A percentile compares a stretch with the other conserved stretches of the same genome.
Conservation (phyloP, 1,140 invertebrate genomes). For the Heliconius himera region DNA sequence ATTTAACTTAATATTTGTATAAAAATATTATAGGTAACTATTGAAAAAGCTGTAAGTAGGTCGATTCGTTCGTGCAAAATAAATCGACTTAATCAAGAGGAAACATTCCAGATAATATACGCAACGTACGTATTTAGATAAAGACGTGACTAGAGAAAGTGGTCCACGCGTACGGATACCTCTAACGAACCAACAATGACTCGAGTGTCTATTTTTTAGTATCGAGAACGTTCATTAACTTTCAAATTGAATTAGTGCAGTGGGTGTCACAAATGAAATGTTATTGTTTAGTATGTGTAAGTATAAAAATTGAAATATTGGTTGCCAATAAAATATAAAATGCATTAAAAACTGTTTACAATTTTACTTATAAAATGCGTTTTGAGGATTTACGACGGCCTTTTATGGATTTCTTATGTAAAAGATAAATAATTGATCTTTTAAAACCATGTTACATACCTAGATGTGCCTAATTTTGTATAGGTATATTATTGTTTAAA, state of each 20-base stretch:
- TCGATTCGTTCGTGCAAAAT: conserved; percentile 50
- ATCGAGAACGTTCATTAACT: conserved; percentile 22
- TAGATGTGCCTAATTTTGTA: too few relatives aligned
- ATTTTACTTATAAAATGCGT: too few relatives aligned
- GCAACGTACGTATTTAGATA: conserved; percentile 42
- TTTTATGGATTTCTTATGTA: background rate
- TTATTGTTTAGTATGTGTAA: background rate
- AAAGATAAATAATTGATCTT: background rate
- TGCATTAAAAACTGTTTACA: too few relatives aligned
- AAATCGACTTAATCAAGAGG: conserved; percentile 53
- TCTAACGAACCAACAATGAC: conserved; percentile 30
- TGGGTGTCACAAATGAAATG: background rate
- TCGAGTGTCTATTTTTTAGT: conserved; percentile 6
- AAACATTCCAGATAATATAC: conserved; percentile 45
- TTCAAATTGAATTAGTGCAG: conserved; percentile 21
- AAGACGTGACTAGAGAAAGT: conserved; percentile 68
- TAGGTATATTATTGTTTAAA: background rate
- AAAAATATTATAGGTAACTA: background rate
- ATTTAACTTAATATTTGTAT: too few relatives aligned
- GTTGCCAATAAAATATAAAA: too few relatives aligned
- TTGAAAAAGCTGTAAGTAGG: conserved; percentile 34
- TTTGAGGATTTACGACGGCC: too few relatives aligned
- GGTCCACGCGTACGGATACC: conserved; percentile 33
- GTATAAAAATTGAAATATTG: background rate
- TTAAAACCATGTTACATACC: background rate